Evolutionary conservation across 1,140 invertebrate genomes (phyloP), one percentile per base, ranked within the genome.

Genomic region (Pemphigus obesinymphae): DNA sequence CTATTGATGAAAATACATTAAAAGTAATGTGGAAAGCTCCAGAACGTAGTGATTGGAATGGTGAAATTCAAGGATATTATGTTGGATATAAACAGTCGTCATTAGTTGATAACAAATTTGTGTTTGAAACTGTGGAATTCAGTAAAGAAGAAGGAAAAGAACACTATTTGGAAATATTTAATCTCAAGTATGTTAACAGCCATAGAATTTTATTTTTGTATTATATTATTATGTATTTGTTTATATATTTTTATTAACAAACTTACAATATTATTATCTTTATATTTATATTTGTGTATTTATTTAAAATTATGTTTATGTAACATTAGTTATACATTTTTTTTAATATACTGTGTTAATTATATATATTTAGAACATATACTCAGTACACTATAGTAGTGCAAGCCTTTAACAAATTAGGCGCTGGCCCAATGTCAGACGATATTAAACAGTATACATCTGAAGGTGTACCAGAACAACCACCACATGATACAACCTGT

Each of bases 1-100:
- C 96, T 50, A 90, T 93, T n/a, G 96, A 97, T 85, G 96, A 97
- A 85, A 94, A 96, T 83, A 95, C 95, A 0, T 89, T 99, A 80
- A 92, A 94, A 85, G 95, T 98, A 84, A 94, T 93, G 82, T 99
- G 97, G 97, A 97, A 97, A 88, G 94, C 95, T 84, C 95, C 96
- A 82, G 89, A 92, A 84, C 91, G 92, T 66, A 93, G 95, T 83
- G 92, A 95, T 85, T 97, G 95, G 95, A 97, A 97, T 85, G 96
- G 96, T 34, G 94, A 96, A 88, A 94, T 97, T 84, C 90, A 93
- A 84, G 95, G 95, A 83, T 96, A 96, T 86, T 95, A 95, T 85
- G 93, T 96, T 83, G 96, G 95, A 40, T 96, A 96, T 87, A 94
- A 94, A 89, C 88, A 94, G n/a, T 93, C 92, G 2, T 93, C 92